Conservation (phyloP, 2,888 invertebrate genomes). For the Sturmia bella region DNA sequence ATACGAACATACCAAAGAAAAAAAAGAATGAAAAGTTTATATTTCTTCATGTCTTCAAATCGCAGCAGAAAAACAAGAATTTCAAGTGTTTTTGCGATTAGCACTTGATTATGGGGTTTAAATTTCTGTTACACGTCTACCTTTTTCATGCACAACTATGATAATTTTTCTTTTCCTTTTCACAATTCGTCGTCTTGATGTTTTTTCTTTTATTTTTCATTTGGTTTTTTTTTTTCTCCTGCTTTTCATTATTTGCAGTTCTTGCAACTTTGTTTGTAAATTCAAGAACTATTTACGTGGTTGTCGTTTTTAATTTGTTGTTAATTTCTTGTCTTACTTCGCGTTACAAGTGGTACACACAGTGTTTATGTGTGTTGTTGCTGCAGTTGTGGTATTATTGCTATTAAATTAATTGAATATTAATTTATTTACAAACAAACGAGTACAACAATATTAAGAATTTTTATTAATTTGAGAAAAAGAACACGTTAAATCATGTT, state of each 20-base stretch:
- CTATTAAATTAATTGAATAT: constrained; percentile 62
- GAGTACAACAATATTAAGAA: constrained; percentile 46
- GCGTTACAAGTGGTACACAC: background rate
- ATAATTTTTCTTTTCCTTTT: constrained; percentile 53
- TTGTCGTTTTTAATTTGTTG: constrained; percentile 53
- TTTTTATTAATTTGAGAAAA: constrained; percentile 4
- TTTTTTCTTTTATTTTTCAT: background rate
- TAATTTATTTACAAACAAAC: constrained; percentile 48
- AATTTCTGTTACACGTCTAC: constrained; percentile 60
- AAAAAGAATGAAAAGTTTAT: background rate
- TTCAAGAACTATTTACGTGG: constrained; percentile 42
- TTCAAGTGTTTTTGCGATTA: constrained; percentile 68
- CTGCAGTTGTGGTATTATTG: constrained; percentile 29
- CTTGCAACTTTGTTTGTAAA: constrained; percentile 54
- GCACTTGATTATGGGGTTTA: constrained; percentile 67
- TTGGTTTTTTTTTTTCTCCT: background rate
- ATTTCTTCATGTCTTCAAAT: background rate
- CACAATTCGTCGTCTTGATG: constrained; percentile 34
- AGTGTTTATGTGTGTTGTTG: background rate
- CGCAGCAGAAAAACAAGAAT: constrained; percentile 48
- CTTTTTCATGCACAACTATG: constrained; percentile 53
- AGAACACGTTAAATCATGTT: constrained; percentile 49
- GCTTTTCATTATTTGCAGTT: constrained; percentile 15
- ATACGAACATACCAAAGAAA: background rate
- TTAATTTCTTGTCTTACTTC: constrained; percentile 31